phyloP scores from a whole-genome alignment of 2,113 vertebrate genomes.

The Hylia prasina region DNA sequence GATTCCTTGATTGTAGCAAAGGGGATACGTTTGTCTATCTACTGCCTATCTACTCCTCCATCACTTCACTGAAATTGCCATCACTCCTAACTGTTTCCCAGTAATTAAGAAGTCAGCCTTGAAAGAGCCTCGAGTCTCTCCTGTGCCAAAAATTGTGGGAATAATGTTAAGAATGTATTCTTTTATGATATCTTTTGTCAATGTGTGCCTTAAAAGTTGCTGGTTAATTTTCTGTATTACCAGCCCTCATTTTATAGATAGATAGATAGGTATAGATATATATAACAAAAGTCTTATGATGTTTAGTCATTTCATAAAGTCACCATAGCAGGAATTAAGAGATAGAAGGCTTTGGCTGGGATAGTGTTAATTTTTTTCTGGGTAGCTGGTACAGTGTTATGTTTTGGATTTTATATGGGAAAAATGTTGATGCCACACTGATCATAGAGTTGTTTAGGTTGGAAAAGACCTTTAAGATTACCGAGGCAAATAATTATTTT shows the following conservation, averaged over 20 bases:
- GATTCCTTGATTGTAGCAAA: background rate
- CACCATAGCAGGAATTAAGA: background rate
- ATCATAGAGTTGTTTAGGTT: background rate
- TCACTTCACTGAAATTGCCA: background rate
- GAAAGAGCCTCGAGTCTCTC: background rate
- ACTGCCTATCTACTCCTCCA: background rate
- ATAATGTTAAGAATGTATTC: background rate
- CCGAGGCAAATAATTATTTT: fast-evolving
- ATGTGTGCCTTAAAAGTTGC: background rate
- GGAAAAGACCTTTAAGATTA: background rate
- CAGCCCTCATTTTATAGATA: background rate
- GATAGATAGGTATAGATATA: no score
- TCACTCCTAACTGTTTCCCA: background rate
- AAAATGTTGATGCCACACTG: background rate
- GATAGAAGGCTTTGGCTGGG: background rate
- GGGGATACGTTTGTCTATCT: background rate
- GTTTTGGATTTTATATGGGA: background rate
- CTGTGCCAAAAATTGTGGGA: background rate
- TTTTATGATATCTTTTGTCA: background rate
- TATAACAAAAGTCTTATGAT: background rate
- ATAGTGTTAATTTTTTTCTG: background rate
- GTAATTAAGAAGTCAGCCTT: background rate
- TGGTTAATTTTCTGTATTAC: background rate
- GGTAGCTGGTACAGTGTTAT: background rate
- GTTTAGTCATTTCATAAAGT: background rate